Evolutionary conservation across 2,888 invertebrate genomes (phyloP).

Genomic region (Chorisops tibialis): DNA sequence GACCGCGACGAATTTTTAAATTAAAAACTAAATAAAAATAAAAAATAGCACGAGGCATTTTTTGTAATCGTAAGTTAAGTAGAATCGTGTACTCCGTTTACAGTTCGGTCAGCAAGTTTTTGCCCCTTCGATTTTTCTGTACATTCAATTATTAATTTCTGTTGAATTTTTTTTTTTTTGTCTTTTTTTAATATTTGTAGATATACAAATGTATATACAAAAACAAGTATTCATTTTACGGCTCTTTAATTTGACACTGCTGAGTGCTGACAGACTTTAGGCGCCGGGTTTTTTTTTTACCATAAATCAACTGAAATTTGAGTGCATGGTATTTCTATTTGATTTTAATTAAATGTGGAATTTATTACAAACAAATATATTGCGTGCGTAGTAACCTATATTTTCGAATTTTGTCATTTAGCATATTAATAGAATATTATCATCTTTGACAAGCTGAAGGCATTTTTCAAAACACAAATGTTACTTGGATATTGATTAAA

Average conservation of each 20-base stretch:
- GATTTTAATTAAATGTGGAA: too few relatives aligned
- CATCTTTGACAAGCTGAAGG: too few relatives aligned
- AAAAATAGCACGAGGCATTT: constrained; percentile 14
- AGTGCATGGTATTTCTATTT: too few relatives aligned
- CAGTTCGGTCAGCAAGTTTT: constrained; percentile 13
- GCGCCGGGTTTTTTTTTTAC: constrained; percentile 5
- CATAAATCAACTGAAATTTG: too few relatives aligned
- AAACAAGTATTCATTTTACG: neutral
- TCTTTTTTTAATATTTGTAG: neutral
- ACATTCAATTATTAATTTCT: constrained; percentile 6
- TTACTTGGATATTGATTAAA: too few relatives aligned
- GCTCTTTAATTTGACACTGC: neutral
- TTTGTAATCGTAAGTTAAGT: constrained; percentile 4
- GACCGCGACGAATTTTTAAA: constrained; percentile 10
- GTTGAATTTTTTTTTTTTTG: neutral
- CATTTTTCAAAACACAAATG: too few relatives aligned
- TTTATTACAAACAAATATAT: too few relatives aligned
- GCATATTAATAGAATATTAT: too few relatives aligned
- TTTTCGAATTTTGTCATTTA: neutral
- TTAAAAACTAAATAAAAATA: neutral
- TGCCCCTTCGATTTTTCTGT: neutral
- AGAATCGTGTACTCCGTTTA: constrained; percentile 16
- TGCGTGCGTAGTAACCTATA: too few relatives aligned
- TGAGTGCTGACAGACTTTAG: constrained; percentile 18
- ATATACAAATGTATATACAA: neutral